phyloP scores from a whole-genome alignment of 2,113 vertebrate species.

The human (Homo sapiens) region GRCh38 chr3:55984001-55984500 shows the following conservation, averaged over 20 bases:
- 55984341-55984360: background rate
- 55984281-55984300: background rate
- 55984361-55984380: background rate
- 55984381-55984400: background rate
- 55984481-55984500: background rate
- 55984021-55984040: constrained; percentile 16
- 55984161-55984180: background rate
- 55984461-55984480: background rate
- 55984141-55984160: background rate
- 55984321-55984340: background rate
- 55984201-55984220: background rate
- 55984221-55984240: background rate
- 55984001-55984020: background rate
- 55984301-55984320: background rate
- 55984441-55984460: background rate
- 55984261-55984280: background rate
- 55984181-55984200: background rate
- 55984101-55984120: background rate
- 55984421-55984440: background rate
- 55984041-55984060: background rate
- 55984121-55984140: background rate
- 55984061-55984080: background rate
- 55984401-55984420: background rate
- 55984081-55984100: background rate
- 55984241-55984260: too few relatives aligned